Evolutionary conservation across 2,113 vertebrate genomes (phyloP), one percentile per base, ranked within the genome.

Genomic region (Nothocercus nigrocapillus): DNA sequence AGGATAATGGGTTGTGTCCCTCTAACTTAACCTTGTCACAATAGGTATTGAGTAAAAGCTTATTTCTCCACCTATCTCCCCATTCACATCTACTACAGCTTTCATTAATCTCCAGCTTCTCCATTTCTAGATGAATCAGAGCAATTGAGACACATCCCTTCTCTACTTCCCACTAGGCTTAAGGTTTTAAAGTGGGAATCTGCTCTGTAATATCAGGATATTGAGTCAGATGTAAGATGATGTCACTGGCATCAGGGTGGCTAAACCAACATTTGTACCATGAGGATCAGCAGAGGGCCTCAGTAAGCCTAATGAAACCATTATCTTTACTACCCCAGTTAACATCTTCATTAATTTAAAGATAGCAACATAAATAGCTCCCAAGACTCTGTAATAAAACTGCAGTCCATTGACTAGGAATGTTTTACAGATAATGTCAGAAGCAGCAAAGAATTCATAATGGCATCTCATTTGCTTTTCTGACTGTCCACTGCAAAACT

Each of bases 341-440:
- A 96, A 93, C 28, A 81, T 47, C 73, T 90, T 94, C 80, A 75
- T 81, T 83, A 96, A 94, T 88, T 93, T 95, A 95, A 95, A 95
- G 76, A 82, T 62, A 75, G 15, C 36, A 66, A 38, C 75, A 44
- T 27, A 79, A 96, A 94, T 44, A 86, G 58, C 73, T 94, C 88
- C 83, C 90, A 62, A 44, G 76, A 72, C 73, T 81, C 77, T 44
- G 25, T n/a, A 95, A 88, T 78, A 88, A 93, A 93, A 84, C 53
- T 76, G 51, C 79, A 77, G 85, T 73, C 44, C 17, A 0, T 88
- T 81, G 82, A 56, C 58, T 62, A 72, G 11, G 32, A 88, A 56
- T 34, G 44, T 67, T 78, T 91, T 73, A 44, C 24, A 74, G 32
- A 18, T 79, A 4, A 86, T 76, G 42, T 67, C 51, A 85, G 36